Base-by-base conservation (phyloP, 2,888 invertebrate genomes). In the Eupithecia abbreviata region DNA sequence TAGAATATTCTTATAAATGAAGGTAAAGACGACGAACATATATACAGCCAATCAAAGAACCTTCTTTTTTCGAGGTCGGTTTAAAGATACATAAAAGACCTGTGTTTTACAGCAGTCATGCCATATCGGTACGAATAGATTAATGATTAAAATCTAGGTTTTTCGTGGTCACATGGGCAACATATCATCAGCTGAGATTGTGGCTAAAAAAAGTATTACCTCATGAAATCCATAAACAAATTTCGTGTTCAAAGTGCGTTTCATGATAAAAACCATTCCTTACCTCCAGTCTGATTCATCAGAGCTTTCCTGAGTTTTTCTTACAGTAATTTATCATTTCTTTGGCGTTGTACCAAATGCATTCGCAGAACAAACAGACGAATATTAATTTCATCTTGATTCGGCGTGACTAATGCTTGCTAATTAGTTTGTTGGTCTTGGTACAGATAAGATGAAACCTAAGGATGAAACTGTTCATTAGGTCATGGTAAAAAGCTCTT, bases 311-410 rank as follows among this genome's bases (percentile, higher is more conserved):
- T 51, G 72, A 69, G 45, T 55, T 70, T 75, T 76, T 65, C 72
- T 76, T 75, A n/a, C n/a, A 49, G 51, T 66, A 70, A 62, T 76
- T 76, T 41, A 73, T 73, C n/a, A 70, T 71, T 62, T 77, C 80
- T 82, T 82, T 88, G 87, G 88, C 83, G 30, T 55, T 13, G 43
- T 71, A 82, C 86, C 87, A 87, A 87, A 85, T 85, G 86, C 87
- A 87, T 85, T 85, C 84, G 72, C 66, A 15, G 84, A 84, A 86
- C 75, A 78, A 71, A 80, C 68, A 3, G n/a, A 68, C 15, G 9
- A 67, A 30, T 62, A 62, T 73, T 67, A 65, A 67, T 45, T 6
- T 51, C 5, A 66, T 62, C n/a, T 41, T 18, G 30, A 43, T 67
- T 45, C n/a, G 9, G 68, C 42, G 45, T 73, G 67, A 73, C 51